Conservation (phyloP, 2,797 vertebrate genomes). For the Chaetophractus vellerosus region DNA sequence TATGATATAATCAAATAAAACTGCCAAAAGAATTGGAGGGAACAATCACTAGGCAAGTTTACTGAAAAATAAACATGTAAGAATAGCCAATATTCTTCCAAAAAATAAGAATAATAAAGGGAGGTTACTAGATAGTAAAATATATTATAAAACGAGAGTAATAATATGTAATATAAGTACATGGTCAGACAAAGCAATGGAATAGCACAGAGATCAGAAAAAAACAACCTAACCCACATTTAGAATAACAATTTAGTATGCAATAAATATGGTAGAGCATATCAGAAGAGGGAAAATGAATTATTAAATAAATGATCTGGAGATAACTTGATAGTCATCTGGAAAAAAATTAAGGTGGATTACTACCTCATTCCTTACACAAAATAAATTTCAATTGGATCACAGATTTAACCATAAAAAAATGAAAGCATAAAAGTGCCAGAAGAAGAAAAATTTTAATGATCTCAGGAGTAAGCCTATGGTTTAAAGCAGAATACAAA, state of each 20-base stretch:
- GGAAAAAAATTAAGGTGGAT: conserved; percentile 50
- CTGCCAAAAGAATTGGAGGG: neutral
- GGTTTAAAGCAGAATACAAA: conserved; percentile 51
- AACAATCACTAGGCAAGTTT: neutral
- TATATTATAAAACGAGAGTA: neutral
- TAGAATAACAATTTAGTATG: neutral
- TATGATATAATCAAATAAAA: conserved; percentile 52
- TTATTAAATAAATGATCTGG: neutral
- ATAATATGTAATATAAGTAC: neutral
- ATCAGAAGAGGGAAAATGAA: neutral
- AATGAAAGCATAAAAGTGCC: conserved; percentile 22
- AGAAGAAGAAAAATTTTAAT: neutral
- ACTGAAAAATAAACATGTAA: neutral
- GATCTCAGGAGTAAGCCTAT: neutral
- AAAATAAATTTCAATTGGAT: conserved; percentile 58
- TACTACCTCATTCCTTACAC: neutral
- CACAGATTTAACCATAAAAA: conserved; percentile 32
- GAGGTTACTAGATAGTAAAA: neutral
- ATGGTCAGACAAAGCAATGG: neutral
- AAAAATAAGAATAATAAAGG: conserved; percentile 11
- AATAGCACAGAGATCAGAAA: neutral
- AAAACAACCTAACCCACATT: neutral
- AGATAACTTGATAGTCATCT: neutral
- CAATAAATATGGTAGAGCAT: neutral
- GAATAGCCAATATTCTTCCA: neutral